Evolutionary conservation across 2,888 invertebrate genomes (phyloP), one percentile per base, ranked within the genome.

Genomic region (Agelastica alni): DNA sequence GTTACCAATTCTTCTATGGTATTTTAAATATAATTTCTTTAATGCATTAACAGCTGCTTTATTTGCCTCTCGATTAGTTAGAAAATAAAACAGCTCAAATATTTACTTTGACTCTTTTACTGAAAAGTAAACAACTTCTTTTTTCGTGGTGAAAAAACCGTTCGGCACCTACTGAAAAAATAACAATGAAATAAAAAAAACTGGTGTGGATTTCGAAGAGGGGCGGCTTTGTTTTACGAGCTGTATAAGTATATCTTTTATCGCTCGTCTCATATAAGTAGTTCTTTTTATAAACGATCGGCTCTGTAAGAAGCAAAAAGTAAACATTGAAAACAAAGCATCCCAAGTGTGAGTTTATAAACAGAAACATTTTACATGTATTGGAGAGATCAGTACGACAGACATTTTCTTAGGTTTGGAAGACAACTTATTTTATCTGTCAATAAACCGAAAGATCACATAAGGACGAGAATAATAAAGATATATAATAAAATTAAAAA

Each of bases 141-240:
- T 12, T 34, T 13, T 7, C 16, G 16, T 48, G 39, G 39, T 48
- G 47, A 48, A 48, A 48, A 48, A 36, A 47, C 10, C 47, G 39
- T 48, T 48, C 47, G 20, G 30, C 39, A 47, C 37, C 47, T 47
- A 26, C 37, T 37, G 16, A 47, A 30, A 47, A 39, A 47, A 47
- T 39, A 47, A 47, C 47, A 39, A 39, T 16, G 44, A 47, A 46
- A 46, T 36, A 36, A 47, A 32, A 47, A 47, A 47, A 37, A 47
- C 16, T 37, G 14, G 47, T 47, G 37, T 47, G 26, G 37, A 47
- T 47, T 37, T 34, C 37, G 26, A 10, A 37, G 17, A 37, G 37
- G 14, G 16, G 47, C 30, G 47, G 47, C 28, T 47, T 39, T 39
- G 37, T 47, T 47, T 47, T 47, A 47, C 30, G 47, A 39, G 37